Evolutionary conservation across 2,888 invertebrate species (phyloP).

Genomic region (Rambutsinella grinnellia): DNA sequence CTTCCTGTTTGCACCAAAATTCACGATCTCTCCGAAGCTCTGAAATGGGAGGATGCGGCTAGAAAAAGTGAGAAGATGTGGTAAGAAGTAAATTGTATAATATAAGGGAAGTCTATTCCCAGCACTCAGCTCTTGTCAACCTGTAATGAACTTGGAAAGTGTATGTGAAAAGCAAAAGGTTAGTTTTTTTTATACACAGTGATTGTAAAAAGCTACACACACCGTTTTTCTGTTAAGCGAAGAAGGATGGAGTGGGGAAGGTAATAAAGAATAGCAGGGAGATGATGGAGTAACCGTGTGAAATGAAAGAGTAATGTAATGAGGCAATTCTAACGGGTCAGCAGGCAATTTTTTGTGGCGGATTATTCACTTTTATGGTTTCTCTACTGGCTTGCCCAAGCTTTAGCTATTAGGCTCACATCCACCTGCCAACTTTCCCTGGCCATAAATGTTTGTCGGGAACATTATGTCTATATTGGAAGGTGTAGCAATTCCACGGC

Average conservation of each 20-base stretch:
- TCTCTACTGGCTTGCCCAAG: background rate
- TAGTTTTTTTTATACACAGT: background rate
- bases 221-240: too few species aligned
- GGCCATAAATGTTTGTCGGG: background rate
- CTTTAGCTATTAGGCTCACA: background rate
- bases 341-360: slow-evolving; percentile 9
- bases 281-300: slow-evolving; percentile 27
- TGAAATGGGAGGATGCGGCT: background rate
- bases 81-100: background rate
- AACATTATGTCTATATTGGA: too few species aligned
- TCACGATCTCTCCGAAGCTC: background rate
- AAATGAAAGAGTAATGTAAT: slow-evolving; percentile 39
- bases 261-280: slow-evolving; percentile 14
- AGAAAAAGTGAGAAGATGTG: slow-evolving; percentile 3
- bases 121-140: background rate
- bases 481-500: too few species aligned
- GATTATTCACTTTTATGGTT: slow-evolving; percentile 42
- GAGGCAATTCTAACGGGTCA: slow-evolving; percentile 27
- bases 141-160: background rate
- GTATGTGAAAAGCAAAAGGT: too few species aligned
- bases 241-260: background rate
- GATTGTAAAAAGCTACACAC: background rate
- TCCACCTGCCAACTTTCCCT: background rate
- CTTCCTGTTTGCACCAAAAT: background rate
- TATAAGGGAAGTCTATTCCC: background rate